phyloP scores from a whole-genome alignment of 1,140 invertebrate species.

The Rhynchophorus ferrugineus region DNA sequence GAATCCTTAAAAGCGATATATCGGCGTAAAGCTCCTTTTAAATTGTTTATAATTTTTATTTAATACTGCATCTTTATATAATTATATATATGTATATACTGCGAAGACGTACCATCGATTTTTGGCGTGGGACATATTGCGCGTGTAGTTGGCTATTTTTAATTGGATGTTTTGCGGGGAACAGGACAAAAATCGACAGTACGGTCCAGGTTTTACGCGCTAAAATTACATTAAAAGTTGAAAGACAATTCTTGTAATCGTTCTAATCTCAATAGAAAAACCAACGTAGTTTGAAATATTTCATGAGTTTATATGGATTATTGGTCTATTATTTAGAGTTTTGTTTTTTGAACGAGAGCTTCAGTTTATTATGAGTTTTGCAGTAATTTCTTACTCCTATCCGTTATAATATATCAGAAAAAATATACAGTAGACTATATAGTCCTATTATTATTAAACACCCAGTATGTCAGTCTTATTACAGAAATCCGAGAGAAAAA shows the following conservation, averaged over 20 bases:
- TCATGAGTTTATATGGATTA: background rate
- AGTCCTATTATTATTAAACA: conserved; percentile 13
- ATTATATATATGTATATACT: too few relatives aligned
- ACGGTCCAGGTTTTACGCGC: too few relatives aligned
- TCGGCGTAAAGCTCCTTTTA: conserved; percentile 3
- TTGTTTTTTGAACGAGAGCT: too few relatives aligned
- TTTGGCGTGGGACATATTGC: too few relatives aligned
- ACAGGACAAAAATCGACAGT: too few relatives aligned
- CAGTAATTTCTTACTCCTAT: too few relatives aligned
- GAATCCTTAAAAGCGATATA: conserved; percentile 1
- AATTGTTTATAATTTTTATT: conserved; percentile 8
- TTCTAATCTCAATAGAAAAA: too few relatives aligned
- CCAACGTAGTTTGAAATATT: background rate
- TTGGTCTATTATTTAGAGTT: background rate
- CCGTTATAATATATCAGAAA: too few relatives aligned
- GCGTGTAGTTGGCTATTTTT: too few relatives aligned
- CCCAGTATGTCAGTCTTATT: conserved; percentile 26
- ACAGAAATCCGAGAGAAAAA: conserved; percentile 13
- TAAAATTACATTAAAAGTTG: conserved; percentile 5
- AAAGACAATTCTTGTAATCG: conserved; percentile 10
- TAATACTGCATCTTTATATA: conserved; percentile 7
- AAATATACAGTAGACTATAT: conserved; percentile 11
- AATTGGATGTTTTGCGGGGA: too few relatives aligned
- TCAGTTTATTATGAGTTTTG: too few relatives aligned
- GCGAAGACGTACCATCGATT: too few relatives aligned